Percentiles rank a stretch among this genome's conserved stretches.
These are phyloP conservation scores for Periparus ater DNA, from an alignment of 2,797 vertebrate genomes.

Conservation along the genomic window DNA sequence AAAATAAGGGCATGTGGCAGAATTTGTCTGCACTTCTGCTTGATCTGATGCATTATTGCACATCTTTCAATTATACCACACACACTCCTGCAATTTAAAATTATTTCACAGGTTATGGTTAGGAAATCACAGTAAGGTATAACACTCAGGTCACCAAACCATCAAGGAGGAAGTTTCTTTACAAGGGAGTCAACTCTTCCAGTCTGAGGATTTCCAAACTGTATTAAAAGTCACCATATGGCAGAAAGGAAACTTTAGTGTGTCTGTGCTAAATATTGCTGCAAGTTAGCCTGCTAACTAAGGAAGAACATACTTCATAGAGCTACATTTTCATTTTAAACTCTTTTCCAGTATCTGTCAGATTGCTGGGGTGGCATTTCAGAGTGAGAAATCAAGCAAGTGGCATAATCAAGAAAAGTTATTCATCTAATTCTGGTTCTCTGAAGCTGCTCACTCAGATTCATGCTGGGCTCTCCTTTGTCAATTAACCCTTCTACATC, in stretches of 20 bases:
- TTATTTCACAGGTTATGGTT: neutral
- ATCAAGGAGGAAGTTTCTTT: neutral
- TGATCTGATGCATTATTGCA: neutral
- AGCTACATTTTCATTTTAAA: neutral
- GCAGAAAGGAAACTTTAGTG: neutral
- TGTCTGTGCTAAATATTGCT: neutral
- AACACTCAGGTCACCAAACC: neutral
- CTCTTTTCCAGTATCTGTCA: neutral
- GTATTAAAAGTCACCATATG: neutral
- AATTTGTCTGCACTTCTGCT: neutral
- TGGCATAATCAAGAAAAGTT: neutral
- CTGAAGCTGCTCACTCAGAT: neutral
- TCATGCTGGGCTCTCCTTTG: neutral
- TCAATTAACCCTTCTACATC: neutral
- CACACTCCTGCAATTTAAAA: neutral
- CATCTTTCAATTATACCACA: neutral
- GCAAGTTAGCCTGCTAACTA: neutral
- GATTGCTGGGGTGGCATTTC: neutral
- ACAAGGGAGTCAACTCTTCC: neutral
- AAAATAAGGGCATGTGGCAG: neutral
- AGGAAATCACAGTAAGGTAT: neutral
- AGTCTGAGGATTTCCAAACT: neutral
- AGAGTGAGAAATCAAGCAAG: neutral
- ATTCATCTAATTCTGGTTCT: neutral
- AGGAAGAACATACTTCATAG: neutral